A percentile compares a stretch with the other conserved stretches of the same genome.
These are phyloP conservation scores for Lasioglossum villosulum DNA, from an alignment of 2,888 invertebrate species.

Conservation along the genomic window DNA sequence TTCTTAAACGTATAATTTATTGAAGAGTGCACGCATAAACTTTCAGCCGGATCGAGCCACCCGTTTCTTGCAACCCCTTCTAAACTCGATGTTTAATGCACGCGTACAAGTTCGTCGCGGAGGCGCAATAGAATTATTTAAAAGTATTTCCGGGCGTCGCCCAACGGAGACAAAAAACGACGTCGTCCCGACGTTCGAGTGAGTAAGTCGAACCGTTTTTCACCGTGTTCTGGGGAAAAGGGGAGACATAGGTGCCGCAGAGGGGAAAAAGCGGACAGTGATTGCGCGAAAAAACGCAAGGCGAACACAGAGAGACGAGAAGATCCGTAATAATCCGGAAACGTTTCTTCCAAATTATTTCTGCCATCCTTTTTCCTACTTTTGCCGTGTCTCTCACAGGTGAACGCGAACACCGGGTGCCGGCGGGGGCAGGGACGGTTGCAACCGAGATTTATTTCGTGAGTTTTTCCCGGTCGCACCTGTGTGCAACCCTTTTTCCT, in stretches of 20 bases:
- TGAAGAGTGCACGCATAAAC: neutral
- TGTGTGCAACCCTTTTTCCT: slow-evolving; percentile 64
- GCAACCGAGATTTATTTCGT: slow-evolving; percentile 78
- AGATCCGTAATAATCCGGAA: slow-evolving; percentile 71
- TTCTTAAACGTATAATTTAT: neutral
- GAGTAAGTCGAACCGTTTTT: slow-evolving; percentile 18
- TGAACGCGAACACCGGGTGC: slow-evolving; percentile 37
- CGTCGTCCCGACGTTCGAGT: neutral
- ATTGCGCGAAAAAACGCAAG: slow-evolving; percentile 30
- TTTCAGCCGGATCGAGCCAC: neutral
- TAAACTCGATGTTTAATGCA: too few species aligned
- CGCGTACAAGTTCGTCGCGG: neutral
- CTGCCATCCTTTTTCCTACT: slow-evolving; percentile 36
- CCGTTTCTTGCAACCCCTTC: neutral
- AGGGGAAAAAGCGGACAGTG: slow-evolving; percentile 14
- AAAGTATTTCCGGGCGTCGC: neutral
- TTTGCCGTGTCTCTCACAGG: slow-evolving; percentile 59
- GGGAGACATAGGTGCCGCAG: neutral
- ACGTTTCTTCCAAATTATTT: slow-evolving; percentile 63
- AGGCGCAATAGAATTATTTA: neutral
- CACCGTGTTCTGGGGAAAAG: neutral
- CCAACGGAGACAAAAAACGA: neutral
- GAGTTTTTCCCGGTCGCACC: slow-evolving; percentile 78
- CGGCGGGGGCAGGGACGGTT: neutral
- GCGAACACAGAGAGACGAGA: slow-evolving; percentile 48